Percentiles rank a stretch among this genome's conserved stretches.
These are phyloP conservation scores for Pelobates cultripes DNA, from an alignment of 2,797 vertebrate species.

Conservation along the genomic window DNA sequence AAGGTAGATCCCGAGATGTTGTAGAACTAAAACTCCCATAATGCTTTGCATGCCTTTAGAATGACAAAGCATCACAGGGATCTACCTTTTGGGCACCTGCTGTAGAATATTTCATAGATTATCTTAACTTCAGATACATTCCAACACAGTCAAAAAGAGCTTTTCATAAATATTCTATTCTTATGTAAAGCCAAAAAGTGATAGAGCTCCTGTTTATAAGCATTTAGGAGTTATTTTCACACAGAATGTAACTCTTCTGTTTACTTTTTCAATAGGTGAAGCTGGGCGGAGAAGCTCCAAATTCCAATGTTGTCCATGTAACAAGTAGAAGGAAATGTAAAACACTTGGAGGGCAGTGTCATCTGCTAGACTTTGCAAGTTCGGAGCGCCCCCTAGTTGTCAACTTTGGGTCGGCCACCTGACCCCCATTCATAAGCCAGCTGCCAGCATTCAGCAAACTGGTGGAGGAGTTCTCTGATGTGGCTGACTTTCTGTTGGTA, in stretches of 20 bases:
- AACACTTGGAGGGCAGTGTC: slow-evolving; percentile 73
- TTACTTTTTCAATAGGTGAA: slow-evolving; percentile 78
- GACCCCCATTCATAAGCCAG: slow-evolving; percentile 95
- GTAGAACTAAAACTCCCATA: too few species aligned
- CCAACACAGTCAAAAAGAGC: too few species aligned
- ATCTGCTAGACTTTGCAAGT: slow-evolving; percentile 90
- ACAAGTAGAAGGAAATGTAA: slow-evolving; percentile 65
- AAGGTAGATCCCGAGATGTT: too few species aligned
- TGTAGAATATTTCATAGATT: too few species aligned
- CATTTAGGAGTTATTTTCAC: too few species aligned
- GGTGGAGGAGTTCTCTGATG: slow-evolving; percentile 92
- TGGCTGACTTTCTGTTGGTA: slow-evolving; percentile 95
- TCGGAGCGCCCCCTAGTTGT: slow-evolving; percentile 90
- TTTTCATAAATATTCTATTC: too few species aligned
- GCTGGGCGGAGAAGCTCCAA: slow-evolving; percentile 89
- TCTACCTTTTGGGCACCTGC: too few species aligned
- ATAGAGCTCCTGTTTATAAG: too few species aligned
- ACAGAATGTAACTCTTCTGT: not conserved
- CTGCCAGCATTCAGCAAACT: slow-evolving; percentile 90
- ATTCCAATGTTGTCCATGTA: slow-evolving; percentile 91
- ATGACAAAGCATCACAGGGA: too few species aligned
- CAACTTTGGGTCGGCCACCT: slow-evolving; percentile 97
- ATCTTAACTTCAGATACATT: too few species aligned
- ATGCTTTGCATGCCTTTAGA: too few species aligned
- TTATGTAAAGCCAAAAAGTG: too few species aligned